phyloP scores from a whole-genome alignment of 2,888 invertebrate genomes.

The Maniola hyperantus region DNA sequence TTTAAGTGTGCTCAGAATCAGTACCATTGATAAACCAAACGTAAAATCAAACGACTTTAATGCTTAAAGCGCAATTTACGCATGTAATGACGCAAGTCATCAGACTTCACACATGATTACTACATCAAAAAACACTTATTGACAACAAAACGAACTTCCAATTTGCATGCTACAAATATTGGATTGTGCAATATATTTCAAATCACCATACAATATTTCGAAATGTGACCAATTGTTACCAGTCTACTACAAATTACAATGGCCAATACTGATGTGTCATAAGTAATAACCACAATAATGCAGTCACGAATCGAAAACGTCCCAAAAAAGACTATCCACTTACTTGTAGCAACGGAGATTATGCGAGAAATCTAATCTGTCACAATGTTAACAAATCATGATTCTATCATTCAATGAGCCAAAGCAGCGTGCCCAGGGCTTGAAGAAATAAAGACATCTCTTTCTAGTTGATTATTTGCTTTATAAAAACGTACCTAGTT shows the following conservation, averaged over 20 bases:
- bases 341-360: no score
- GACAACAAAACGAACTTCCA: slow-evolving; percentile 23
- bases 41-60: slow-evolving; percentile 15
- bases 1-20: no score
- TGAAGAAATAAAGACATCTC: no score
- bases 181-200: slow-evolving; percentile 25
- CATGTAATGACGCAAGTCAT: slow-evolving; percentile 19
- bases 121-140: slow-evolving; percentile 31
- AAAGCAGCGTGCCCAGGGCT: no score
- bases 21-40: slow-evolving; percentile 15
- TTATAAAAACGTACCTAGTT: no score
- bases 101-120: slow-evolving; percentile 21
- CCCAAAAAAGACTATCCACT: neutral
- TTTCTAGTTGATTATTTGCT: no score
- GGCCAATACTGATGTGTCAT: neutral
- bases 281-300: neutral
- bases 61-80: slow-evolving; percentile 13
- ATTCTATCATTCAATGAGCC: no score
- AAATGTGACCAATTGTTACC: slow-evolving; percentile 35
- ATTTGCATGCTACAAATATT: slow-evolving; percentile 31
- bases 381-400: no score
- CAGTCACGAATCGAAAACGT: neutral
- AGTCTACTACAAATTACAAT: slow-evolving; percentile 25
- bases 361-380: neutral
- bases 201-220: slow-evolving; percentile 35